A percentile compares a stretch with the other conserved stretches of the same genome.
Evolutionary conservation across 2,888 invertebrate species (phyloP).

Genomic region (Gastracanthus pulcherrimus): DNA sequence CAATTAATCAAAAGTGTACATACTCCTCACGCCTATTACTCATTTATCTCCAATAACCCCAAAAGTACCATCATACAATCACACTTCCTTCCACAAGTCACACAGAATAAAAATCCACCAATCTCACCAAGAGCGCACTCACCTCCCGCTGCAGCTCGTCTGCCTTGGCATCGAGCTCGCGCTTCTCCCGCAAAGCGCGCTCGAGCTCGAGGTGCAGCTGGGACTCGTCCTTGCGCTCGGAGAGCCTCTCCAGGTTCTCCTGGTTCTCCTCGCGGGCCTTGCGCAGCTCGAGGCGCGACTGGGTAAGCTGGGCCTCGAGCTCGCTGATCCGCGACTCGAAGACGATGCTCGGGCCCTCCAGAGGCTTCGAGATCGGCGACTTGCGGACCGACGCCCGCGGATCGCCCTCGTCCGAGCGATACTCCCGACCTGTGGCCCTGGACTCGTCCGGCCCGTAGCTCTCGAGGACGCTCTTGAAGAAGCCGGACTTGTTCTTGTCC

Average conservation of each 20-base stretch:
- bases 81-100: too few species aligned
- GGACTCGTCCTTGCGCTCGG: conserved; percentile 27
- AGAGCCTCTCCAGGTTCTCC: conserved; percentile 74
- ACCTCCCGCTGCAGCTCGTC: conserved; percentile 85
- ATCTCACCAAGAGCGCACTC: too few species aligned
- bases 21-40: too few species aligned
- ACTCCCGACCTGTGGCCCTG: background rate
- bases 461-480: conserved; percentile 80
- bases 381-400: too few species aligned
- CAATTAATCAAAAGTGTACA: too few species aligned
- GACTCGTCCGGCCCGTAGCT: background rate
- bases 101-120: too few species aligned
- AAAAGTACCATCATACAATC: too few species aligned
- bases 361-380: conserved; percentile 69
- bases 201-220: conserved; percentile 67
- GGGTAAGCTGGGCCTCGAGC: conserved; percentile 89
- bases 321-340: conserved; percentile 92
- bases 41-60: too few species aligned
- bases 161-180: conserved; percentile 74
- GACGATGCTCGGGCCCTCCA: conserved; percentile 88
- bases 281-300: conserved; percentile 86
- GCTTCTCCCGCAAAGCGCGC: conserved; percentile 68
- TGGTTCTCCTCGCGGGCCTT: conserved; percentile 85
- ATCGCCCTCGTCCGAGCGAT: too few species aligned
- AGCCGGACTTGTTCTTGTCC: conserved; percentile 86